Conservation (phyloP, 2,888 invertebrate species). For the Acleris literana region DNA sequence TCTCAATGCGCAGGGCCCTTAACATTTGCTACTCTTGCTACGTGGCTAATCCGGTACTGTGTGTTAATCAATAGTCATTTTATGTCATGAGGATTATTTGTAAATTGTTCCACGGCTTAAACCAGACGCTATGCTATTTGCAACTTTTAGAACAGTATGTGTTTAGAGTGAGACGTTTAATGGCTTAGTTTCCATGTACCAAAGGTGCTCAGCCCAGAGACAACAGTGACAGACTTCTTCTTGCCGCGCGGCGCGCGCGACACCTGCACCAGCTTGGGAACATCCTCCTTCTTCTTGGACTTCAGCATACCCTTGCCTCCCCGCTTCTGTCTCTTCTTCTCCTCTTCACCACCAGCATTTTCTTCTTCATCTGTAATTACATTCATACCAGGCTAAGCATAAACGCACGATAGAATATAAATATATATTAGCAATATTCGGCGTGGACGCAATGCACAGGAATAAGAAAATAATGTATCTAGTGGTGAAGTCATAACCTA, state of each 20-base stretch:
- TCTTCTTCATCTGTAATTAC: slow-evolving; percentile 82
- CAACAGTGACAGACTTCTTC: slow-evolving; percentile 99
- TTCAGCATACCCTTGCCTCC: slow-evolving; percentile 98
- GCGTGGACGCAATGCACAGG: background rate
- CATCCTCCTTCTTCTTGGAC: slow-evolving; percentile 96
- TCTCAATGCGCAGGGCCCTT: no score
- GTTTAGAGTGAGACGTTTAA: no score
- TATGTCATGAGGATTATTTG: no score
- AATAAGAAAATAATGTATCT: background rate
- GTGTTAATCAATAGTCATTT: no score
- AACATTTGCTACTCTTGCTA: no score
- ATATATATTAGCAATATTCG: background rate
- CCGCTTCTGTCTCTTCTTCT: slow-evolving; percentile 97
- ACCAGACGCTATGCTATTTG: no score
- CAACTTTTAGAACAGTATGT: no score
- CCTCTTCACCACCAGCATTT: slow-evolving; percentile 91
- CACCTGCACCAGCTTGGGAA: slow-evolving; percentile 92
- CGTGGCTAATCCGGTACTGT: no score
- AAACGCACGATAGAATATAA: background rate
- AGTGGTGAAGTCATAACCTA: slow-evolving; percentile 38
- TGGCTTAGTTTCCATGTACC: slow-evolving; percentile 81
- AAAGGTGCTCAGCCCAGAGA: slow-evolving; percentile 97
- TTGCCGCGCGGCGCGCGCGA: slow-evolving; percentile 97
- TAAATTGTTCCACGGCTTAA: no score
- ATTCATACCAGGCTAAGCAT: background rate